These are phyloP conservation scores for Apus apus DNA, from an alignment of 2,113 vertebrate species.

Conservation along the genomic window DNA sequence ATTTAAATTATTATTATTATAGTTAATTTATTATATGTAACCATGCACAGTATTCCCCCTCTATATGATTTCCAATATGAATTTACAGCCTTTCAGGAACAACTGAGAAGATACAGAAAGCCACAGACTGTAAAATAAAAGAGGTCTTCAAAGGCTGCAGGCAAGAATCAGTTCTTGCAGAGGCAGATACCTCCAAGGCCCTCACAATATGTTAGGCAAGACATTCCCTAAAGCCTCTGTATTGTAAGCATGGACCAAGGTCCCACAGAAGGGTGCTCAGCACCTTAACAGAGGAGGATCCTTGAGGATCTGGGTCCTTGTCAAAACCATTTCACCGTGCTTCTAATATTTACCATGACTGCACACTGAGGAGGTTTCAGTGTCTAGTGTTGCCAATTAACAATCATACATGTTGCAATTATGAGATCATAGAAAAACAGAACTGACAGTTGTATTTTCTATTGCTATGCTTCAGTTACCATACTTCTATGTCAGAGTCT, in stretches of 20 bases:
- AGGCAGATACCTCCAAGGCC: too few species aligned
- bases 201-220: neutral
- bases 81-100: neutral
- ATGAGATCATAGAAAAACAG: neutral
- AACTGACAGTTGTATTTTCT: neutral
- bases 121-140: neutral
- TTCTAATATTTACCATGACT: too few species aligned
- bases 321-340: neutral
- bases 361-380: neutral
- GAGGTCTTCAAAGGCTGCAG: neutral
- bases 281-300: too few species aligned
- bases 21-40: neutral
- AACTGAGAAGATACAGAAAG: neutral
- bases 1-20: neutral
- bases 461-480: neutral
- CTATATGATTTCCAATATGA: neutral
- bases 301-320: neutral
- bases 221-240: neutral
- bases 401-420: neutral
- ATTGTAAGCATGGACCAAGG: neutral
- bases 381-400: neutral
- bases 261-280: neutral
- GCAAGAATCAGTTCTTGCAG: too few species aligned
- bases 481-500: neutral
- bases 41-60: neutral